Base-by-base conservation (phyloP, 2,797 vertebrate species). In the Sebastes aleutianus region DNA sequence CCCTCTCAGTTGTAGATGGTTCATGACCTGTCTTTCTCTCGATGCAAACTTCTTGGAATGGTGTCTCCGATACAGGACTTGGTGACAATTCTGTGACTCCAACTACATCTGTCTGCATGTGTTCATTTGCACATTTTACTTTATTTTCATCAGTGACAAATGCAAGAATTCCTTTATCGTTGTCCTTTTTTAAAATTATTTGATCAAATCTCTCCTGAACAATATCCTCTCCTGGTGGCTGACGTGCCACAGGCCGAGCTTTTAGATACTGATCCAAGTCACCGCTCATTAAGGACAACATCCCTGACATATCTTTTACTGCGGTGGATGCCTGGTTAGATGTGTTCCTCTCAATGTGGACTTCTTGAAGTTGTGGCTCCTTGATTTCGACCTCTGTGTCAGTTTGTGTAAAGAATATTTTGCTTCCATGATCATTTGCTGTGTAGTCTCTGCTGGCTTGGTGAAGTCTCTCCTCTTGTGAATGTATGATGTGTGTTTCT, bases 121-220 rank as follows among this genome's bases (percentile, higher is more conserved):
- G 8, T 53, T 62, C 26, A 39, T 64, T 72, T 77, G 13, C 24
- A 43, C 39, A 43, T 43, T 43, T 43, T 27, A 2, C 36, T 74
- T 78, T 43, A 54, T 63, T 84, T 77, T 82, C 66, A 59, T 79
- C 59, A 24, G 59, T 70, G 14, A 39, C 20, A 61, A 18, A 24
- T 27, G 71, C 70, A 29, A 56, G 0, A 11, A 29, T 71, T 67
- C 82, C 82, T 68, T 83, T 53, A 68, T 84, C 36, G 29, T 72
- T 78, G 34, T 88, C 78, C 7, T 69, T 92, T 72, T 32, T 68
- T 65, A 87, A 18, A 43, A 76, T 39, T 8, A n/a, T 43, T 81
- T 92, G 83, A 65, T 92, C 85, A 92, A 87, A 90, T 29, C 26
- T 81, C 20, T 93, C 93, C 34, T 89, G 76, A 76, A 82, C 64